Conservation (phyloP, 2,888 invertebrate genomes). For the Drosophila ochracea region DNA sequence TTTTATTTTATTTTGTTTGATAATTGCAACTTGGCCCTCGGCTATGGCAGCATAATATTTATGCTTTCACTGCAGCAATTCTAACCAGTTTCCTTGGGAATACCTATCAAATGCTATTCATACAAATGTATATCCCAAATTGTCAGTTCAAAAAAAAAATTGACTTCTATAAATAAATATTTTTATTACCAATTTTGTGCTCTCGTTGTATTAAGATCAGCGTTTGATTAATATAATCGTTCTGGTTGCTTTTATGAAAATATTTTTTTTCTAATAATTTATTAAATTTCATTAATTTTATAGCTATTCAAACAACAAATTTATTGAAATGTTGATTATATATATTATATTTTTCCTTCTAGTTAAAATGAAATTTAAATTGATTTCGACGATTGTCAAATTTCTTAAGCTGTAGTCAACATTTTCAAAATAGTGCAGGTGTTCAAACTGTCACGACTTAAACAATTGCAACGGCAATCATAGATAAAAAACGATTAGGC, state of each 20-base stretch:
- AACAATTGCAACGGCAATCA: slow-evolving; percentile 48
- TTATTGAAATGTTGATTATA: not conserved
- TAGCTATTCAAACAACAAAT: not conserved
- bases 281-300: not conserved
- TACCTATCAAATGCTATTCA: not conserved
- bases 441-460: slow-evolving; percentile 58
- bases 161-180: not conserved
- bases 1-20: not conserved
- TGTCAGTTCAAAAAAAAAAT: not conserved
- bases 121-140: not conserved
- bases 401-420: slow-evolving; percentile 8
- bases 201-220: no score
- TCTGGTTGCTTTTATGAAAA: not conserved
- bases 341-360: not conserved
- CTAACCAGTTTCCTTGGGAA: not conserved
- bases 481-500: not conserved
- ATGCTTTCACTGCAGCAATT: not conserved
- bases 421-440: slow-evolving; percentile 41
- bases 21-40: not conserved
- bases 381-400: slow-evolving; percentile 34
- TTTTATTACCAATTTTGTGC: not conserved
- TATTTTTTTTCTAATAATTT: not conserved
- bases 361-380: not conserved
- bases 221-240: not conserved
- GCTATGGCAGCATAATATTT: not conserved